These are phyloP conservation scores for Drosophila paulistorum DNA, from an alignment of 1,140 invertebrate genomes.

Conservation along the genomic window DNA sequence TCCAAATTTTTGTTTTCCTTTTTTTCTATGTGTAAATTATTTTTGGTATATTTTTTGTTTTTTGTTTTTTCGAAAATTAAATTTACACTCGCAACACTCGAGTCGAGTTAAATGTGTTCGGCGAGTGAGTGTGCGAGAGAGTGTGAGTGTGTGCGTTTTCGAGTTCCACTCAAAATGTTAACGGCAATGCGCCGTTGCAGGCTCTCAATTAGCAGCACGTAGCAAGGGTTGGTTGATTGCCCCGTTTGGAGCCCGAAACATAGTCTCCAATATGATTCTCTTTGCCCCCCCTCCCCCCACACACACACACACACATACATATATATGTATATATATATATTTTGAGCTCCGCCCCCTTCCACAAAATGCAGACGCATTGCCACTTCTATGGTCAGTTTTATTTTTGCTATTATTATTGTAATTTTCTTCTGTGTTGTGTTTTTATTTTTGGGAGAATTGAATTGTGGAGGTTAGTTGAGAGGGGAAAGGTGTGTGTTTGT, in stretches of 20 bases:
- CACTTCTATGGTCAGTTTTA: constrained; percentile 11
- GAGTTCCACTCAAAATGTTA: constrained; percentile 18
- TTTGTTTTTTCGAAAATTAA: constrained; percentile 74
- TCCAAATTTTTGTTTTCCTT: constrained; percentile 17
- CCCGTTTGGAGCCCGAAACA: constrained; percentile 8
- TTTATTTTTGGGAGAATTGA: background rate
- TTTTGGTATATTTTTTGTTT: constrained; percentile 20
- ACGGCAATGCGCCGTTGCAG: constrained; percentile 53
- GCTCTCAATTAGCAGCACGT: constrained; percentile 73
- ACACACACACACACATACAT: background rate
- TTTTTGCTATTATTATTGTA: constrained; percentile 14
- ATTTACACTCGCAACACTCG: constrained; percentile 32
- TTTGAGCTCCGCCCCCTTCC: constrained; percentile 6
- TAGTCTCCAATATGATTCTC: background rate
- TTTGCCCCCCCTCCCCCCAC: background rate
- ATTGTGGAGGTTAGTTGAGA: background rate
- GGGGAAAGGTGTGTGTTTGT: background rate
- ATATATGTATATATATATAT: background rate
- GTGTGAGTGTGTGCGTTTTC: constrained; percentile 15
- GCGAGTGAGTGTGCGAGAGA: constrained; percentile 14
- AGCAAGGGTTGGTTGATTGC: constrained; percentile 12
- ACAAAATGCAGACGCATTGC: constrained; percentile 8
- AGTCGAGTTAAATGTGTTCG: constrained; percentile 22
- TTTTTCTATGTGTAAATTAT: background rate
- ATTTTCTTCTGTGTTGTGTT: background rate